Evolutionary conservation across 2,797 vertebrate genomes (phyloP), one percentile per base, ranked within the genome.

Genomic region (Hylomyscus alleni): DNA sequence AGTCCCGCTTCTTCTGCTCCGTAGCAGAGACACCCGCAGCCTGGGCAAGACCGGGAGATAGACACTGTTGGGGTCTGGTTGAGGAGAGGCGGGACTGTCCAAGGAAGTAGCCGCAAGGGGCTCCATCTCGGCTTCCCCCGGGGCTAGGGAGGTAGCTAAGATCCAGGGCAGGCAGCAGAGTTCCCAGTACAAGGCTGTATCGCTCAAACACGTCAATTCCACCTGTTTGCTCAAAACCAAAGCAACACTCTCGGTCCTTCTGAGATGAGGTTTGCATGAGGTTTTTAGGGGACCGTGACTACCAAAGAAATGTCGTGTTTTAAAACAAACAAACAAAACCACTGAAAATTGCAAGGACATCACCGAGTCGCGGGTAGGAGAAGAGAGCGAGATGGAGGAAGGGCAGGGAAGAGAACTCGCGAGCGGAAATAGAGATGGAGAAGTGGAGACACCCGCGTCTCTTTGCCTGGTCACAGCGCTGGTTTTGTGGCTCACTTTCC

Each of bases 201-300:
- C 0, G 91, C 73, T 85, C 4, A 0, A 12, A 52, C 69, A 0
- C 67, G 4, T 54, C 86, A 29, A 34, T 87, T 72, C 93, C 97
- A 97, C 97, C 97, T 95, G 96, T 84, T 95, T 2, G 95, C 87
- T 34, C 50, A 8, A 86, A 95, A 95, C 88, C 8, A 7, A 37
- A 69, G 73, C 72, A 31, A 72, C 96, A 0, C 13, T 19, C 91
- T 94, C 0, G 94, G 90, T 54, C 4, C 85, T 34, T 20, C 20
- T 20, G 91, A 24, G 47, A 93, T 2, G 14, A 54, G 72, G 83
- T 34, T 96, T 67, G 37, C 3, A 50, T 75, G 8, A 60, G 65
- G 93, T 26, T 40, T 50, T 8, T 76, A 14, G 69, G 96, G n/a
- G 72, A 47, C n/a, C 4, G 72, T 11, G 89, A 81, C 69, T 26